Percentiles rank a stretch among this genome's conserved stretches.
Conservation (phyloP, 2,888 invertebrate genomes). For the Drosophila bunnanda region DNA sequence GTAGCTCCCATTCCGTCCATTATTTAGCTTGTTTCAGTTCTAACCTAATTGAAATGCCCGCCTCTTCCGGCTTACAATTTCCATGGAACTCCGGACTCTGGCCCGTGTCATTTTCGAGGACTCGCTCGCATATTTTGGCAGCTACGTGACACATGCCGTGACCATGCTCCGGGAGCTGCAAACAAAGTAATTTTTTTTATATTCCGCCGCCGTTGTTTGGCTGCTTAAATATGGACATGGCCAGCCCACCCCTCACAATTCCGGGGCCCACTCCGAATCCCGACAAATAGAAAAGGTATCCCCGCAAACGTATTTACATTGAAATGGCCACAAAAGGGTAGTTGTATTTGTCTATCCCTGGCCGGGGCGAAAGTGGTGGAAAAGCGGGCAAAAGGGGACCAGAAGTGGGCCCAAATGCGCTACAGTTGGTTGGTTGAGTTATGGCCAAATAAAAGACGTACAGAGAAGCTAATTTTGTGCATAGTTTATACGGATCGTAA, state of each 20-base stretch:
- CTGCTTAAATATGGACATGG: slow-evolving; percentile 66
- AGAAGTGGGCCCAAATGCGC: slow-evolving; percentile 34
- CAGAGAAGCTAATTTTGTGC: slow-evolving; percentile 50
- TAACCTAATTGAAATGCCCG: slow-evolving; percentile 70
- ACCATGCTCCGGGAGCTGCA: slow-evolving; percentile 49
- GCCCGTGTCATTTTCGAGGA: slow-evolving; percentile 62
- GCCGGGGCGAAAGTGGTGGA: too few relatives aligned
- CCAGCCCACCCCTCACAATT: slow-evolving; percentile 1
- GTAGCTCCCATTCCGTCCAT: slow-evolving; percentile 7
- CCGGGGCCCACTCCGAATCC: slow-evolving; percentile 35
- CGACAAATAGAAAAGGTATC: slow-evolving; percentile 52
- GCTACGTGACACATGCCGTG: slow-evolving; percentile 69
- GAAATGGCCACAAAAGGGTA: slow-evolving; percentile 57
- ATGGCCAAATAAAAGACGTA: slow-evolving; percentile 43
- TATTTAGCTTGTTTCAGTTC: slow-evolving; percentile 44
- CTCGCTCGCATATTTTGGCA: slow-evolving; percentile 62
- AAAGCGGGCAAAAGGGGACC: neutral
- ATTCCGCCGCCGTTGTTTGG: slow-evolving; percentile 24
- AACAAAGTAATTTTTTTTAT: slow-evolving; percentile 69
- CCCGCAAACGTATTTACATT: slow-evolving; percentile 63
- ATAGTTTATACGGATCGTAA: slow-evolving; percentile 48
- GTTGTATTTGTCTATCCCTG: slow-evolving; percentile 29
- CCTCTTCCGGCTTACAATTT: slow-evolving; percentile 31
- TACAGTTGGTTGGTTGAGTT: slow-evolving; percentile 51
- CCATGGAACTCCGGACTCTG: slow-evolving; percentile 1